phyloP scores from a whole-genome alignment of 1,140 invertebrate species.

The Drosophila varians region DNA sequence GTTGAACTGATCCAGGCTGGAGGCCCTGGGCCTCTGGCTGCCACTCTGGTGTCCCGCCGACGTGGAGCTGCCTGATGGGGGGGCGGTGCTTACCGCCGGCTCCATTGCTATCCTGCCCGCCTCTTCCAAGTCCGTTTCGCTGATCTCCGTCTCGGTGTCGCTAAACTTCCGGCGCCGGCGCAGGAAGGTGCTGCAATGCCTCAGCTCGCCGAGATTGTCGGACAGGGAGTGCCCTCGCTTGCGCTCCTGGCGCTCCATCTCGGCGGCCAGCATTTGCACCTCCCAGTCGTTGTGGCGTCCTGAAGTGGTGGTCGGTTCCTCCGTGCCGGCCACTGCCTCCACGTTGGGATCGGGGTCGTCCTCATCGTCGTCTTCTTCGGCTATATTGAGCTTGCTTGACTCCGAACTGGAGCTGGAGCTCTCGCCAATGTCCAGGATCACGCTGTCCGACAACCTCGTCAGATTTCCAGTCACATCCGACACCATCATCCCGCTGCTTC shows the following conservation, averaged over 20 bases:
- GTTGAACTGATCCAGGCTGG: slow-evolving; percentile 82
- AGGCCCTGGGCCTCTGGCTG: slow-evolving; percentile 68
- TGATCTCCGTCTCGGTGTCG: slow-evolving; percentile 77
- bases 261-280: slow-evolving; percentile 89
- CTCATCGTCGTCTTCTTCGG: slow-evolving; percentile 56
- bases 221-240: slow-evolving; percentile 68
- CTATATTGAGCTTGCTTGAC: slow-evolving; percentile 65
- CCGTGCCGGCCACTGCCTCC: slow-evolving; percentile 18
- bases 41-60: slow-evolving; percentile 35
- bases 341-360: background rate
- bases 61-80: background rate
- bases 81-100: background rate
- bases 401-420: slow-evolving; percentile 77
- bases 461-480: slow-evolving; percentile 73
- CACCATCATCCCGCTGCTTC: slow-evolving; percentile 44
- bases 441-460: slow-evolving; percentile 64
- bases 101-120: background rate
- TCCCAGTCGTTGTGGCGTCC: slow-evolving; percentile 88
- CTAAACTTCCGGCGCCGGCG: slow-evolving; percentile 73
- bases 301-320: background rate
- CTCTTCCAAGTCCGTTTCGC: slow-evolving; percentile 70
- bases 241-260: slow-evolving; percentile 87
- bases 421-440: slow-evolving; percentile 80
- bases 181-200: slow-evolving; percentile 62
- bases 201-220: slow-evolving; percentile 63